A percentile compares a stretch with the other conserved stretches of the same genome.
phyloP scores from a whole-genome alignment of 1,140 invertebrate species.

The Epicauta chinensis region DNA sequence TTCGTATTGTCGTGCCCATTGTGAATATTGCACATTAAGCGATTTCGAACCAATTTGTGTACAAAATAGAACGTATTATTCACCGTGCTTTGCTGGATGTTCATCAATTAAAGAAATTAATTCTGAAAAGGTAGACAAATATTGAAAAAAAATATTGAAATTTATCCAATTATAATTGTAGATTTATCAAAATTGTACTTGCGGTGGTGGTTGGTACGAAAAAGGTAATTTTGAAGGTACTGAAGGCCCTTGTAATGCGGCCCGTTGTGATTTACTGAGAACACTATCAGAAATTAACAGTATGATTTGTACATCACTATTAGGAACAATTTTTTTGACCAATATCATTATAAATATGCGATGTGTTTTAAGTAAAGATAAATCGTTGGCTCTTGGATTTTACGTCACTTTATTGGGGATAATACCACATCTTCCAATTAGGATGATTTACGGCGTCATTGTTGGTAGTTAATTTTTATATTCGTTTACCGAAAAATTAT shows the following conservation, averaged over 20 bases:
- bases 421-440: constrained; percentile 50
- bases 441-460: constrained; percentile 49
- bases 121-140: constrained; percentile 19
- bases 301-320: constrained; percentile 40
- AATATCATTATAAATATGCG: constrained; percentile 52
- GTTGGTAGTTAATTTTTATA: constrained; percentile 35
- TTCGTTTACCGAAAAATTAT: not conserved
- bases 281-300: constrained; percentile 49
- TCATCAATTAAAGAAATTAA: constrained; percentile 38
- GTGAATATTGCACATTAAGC: constrained; percentile 50
- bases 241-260: constrained; percentile 50
- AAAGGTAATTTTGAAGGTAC: constrained; percentile 34
- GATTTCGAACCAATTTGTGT: constrained; percentile 63
- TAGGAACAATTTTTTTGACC: constrained; percentile 48
- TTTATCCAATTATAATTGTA: constrained; percentile 24
- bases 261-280: constrained; percentile 47
- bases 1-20: constrained; percentile 56
- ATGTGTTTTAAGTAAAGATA: constrained; percentile 50
- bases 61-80: constrained; percentile 53
- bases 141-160: not conserved
- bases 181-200: constrained; percentile 50
- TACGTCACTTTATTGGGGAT: constrained; percentile 47
- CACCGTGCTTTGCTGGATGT: constrained; percentile 67
- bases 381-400: constrained; percentile 53
- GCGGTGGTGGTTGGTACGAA: constrained; percentile 34